Evolutionary conservation across 2,113 vertebrate species (phyloP).

Genomic region (Rhineura floridana): DNA sequence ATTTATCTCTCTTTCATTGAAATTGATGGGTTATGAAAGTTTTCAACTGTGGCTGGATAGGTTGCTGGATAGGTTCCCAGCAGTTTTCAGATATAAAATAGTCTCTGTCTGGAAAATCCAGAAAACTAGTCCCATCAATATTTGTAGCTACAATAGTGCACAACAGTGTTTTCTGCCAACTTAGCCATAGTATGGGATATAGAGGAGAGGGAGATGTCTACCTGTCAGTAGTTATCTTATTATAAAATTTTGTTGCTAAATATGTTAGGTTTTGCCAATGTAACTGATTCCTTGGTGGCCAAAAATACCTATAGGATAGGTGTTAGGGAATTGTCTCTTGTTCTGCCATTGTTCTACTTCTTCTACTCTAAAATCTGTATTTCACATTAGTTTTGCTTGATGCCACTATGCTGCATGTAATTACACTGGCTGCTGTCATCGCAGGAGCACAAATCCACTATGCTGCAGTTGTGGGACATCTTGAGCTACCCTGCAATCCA

Average conservation of each 20-base stretch:
- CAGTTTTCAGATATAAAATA: neutral
- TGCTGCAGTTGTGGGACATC: neutral
- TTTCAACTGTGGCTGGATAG: neutral
- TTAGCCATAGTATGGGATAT: neutral
- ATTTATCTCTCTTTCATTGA: neutral
- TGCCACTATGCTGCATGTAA: neutral
- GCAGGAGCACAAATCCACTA: neutral
- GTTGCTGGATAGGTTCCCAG: neutral
- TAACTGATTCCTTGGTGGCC: neutral
- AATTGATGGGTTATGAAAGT: neutral
- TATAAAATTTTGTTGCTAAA: neutral
- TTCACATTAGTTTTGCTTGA: neutral
- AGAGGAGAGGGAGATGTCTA: neutral
- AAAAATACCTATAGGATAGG: neutral
- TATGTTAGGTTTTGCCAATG: neutral
- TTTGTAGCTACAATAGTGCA: neutral
- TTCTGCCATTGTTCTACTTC: neutral
- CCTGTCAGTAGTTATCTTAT: neutral
- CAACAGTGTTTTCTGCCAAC: neutral
- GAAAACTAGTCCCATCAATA: too few relatives aligned
- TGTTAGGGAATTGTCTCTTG: neutral
- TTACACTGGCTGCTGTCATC: neutral
- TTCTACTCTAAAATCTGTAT: neutral
- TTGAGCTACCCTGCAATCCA: too few relatives aligned
- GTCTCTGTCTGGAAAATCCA: neutral